phyloP scores from a whole-genome alignment of 1,140 invertebrate species.

The Rhopalosiphum maidis region DNA sequence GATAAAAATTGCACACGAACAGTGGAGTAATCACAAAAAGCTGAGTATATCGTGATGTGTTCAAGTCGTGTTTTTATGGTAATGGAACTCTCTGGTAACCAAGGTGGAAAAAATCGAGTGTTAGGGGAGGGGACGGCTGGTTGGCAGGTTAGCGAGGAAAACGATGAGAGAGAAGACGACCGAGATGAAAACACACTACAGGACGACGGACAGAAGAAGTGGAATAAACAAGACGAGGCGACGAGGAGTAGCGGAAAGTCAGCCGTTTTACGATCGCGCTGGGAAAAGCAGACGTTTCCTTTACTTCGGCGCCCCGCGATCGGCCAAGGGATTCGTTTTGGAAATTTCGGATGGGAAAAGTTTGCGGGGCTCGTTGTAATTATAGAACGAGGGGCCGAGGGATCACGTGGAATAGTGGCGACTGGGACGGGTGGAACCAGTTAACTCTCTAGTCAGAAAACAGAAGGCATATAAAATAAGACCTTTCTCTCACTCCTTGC shows the following conservation, averaged over 20 bases:
- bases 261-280: conserved; percentile 48
- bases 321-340: conserved; percentile 45
- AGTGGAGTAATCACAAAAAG: background rate
- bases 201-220: background rate
- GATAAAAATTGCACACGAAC: background rate
- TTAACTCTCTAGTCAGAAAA: conserved; percentile 48
- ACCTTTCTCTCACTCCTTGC: background rate
- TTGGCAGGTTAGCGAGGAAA: background rate
- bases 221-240: background rate
- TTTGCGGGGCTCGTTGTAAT: conserved; percentile 50
- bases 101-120: background rate
- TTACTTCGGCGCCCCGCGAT: background rate
- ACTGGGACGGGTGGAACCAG: conserved; percentile 23
- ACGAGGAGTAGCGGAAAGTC: conserved; percentile 31
- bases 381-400: background rate
- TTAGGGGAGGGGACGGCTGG: background rate
- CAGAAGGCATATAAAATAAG: conserved; percentile 44
- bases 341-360: conserved; percentile 56
- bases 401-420: background rate
- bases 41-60: background rate
- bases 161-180: background rate
- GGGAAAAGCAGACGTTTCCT: conserved; percentile 56
- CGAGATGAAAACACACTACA: background rate
- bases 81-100: conserved; percentile 50
- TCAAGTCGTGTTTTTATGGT: conserved; percentile 35